Conservation (phyloP, 2,797 vertebrate genomes). For the Gila robusta region DNA sequence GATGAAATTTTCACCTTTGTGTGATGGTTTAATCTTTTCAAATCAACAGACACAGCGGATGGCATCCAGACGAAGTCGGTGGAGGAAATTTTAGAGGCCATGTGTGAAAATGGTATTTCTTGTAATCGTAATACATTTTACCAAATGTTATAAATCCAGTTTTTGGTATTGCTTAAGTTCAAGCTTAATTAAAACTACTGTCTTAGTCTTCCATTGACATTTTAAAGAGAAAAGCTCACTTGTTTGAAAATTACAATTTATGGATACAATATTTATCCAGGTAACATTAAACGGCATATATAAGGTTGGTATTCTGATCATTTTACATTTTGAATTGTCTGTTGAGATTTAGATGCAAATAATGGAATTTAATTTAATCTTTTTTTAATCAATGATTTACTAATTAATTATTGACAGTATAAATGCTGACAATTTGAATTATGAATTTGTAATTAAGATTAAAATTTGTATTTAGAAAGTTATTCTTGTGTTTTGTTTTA, state of each 20-base stretch:
- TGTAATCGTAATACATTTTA: background rate
- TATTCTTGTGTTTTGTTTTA: background rate
- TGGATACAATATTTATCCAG: background rate
- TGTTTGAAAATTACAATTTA: background rate
- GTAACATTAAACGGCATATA: background rate
- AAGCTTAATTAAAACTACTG: background rate
- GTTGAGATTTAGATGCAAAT: background rate
- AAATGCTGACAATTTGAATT: too few relatives aligned
- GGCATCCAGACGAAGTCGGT: background rate
- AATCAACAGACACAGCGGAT: constrained; percentile 1
- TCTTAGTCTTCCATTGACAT: background rate
- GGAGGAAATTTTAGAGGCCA: too few relatives aligned
- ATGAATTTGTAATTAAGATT: too few relatives aligned
- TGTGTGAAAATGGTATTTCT: background rate
- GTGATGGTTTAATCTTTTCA: background rate
- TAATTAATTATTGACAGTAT: too few relatives aligned
- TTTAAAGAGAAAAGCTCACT: constrained; percentile 20
- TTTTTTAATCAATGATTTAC: background rate
- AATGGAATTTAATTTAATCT: background rate
- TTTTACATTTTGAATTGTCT: constrained; percentile 1
- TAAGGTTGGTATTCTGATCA: background rate
- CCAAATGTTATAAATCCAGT: constrained; percentile 10
- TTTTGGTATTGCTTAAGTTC: constrained; percentile 16
- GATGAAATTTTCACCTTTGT: background rate
- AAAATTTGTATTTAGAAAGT: too few relatives aligned